Percentiles rank a stretch among this genome's conserved stretches.
These are phyloP conservation scores for Dryocosmus kuriphilus DNA, from an alignment of 2,888 invertebrate genomes.

Conservation along the genomic window DNA sequence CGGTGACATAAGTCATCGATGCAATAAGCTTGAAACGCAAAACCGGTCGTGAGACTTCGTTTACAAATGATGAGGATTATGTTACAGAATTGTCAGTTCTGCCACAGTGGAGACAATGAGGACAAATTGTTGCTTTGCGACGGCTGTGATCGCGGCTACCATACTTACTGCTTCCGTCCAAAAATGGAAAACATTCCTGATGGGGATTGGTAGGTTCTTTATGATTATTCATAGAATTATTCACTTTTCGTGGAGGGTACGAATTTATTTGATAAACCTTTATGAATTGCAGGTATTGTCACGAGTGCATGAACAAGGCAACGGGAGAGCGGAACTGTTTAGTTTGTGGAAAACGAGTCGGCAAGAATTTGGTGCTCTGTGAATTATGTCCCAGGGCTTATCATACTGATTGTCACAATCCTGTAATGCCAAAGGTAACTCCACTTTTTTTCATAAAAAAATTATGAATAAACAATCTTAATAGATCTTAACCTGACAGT, in stretches of 20 bases:
- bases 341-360: constrained; percentile 90
- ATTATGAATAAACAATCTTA: not conserved
- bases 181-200: constrained; percentile 97
- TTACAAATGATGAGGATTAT: constrained; percentile 53
- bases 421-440: constrained; percentile 86
- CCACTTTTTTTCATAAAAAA: constrained; percentile 40
- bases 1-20: not conserved
- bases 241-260: not conserved
- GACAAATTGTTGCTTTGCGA: constrained; percentile 96
- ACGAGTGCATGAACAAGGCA: constrained; percentile 95
- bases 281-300: constrained; percentile 88
- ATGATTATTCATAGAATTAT: not conserved
- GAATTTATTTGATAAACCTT: constrained; percentile 3
- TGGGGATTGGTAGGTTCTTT: constrained; percentile 91
- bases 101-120: constrained; percentile 97
- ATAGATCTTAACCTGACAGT: not conserved
- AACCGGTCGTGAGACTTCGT: not conserved
- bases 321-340: constrained; percentile 96
- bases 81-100: constrained; percentile 97
- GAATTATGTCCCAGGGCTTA: constrained; percentile 94
- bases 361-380: constrained; percentile 89
- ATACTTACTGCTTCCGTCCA: constrained; percentile 99
- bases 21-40: constrained; percentile 1
- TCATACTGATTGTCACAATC: constrained; percentile 95
- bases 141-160: constrained; percentile 98